A percentile compares a stretch with the other conserved stretches of the same genome.
These are phyloP conservation scores for Gambusia yucatana DNA, from an alignment of 2,797 vertebrate genomes.

Conservation along the genomic window DNA sequence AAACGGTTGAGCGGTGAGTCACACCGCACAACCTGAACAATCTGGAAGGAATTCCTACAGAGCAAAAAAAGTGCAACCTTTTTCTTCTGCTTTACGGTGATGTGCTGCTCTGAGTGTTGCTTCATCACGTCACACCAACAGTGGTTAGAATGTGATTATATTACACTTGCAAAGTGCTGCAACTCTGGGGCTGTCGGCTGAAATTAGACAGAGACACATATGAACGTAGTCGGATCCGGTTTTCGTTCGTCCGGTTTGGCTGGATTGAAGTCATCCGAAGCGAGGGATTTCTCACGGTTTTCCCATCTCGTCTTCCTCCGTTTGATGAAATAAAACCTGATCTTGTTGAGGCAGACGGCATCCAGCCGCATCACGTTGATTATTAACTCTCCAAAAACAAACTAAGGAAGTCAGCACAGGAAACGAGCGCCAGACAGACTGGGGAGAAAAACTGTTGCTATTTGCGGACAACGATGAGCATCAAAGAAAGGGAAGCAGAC, in stretches of 20 bases:
- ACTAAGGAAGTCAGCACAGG: not conserved
- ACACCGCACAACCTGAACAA: too few species aligned
- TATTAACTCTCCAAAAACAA: not conserved
- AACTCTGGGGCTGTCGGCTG: not conserved
- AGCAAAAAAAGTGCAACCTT: not conserved
- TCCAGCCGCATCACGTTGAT: not conserved
- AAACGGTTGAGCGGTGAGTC: too few species aligned
- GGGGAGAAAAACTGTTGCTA: not conserved
- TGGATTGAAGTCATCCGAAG: slow-evolving; percentile 16
- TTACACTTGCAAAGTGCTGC: too few species aligned
- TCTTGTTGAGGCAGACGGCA: not conserved
- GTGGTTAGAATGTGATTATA: not conserved
- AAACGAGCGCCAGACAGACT: not conserved
- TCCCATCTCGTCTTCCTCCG: slow-evolving; percentile 23
- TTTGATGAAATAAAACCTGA: slow-evolving; percentile 13
- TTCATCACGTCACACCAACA: not conserved
- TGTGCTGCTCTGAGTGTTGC: not conserved
- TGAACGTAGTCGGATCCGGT: slow-evolving; percentile 12
- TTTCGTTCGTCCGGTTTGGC: not conserved
- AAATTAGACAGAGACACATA: slow-evolving; percentile 11
- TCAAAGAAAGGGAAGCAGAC: slow-evolving; percentile 2
- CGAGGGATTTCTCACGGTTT: slow-evolving; percentile 20
- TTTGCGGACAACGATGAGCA: not conserved
- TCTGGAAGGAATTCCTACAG: too few species aligned
- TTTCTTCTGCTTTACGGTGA: not conserved